A percentile compares a stretch with the other conserved stretches of the same genome.
Conservation (phyloP, 2,888 invertebrate genomes). For the Drosophila nr. perissopoda region DNA sequence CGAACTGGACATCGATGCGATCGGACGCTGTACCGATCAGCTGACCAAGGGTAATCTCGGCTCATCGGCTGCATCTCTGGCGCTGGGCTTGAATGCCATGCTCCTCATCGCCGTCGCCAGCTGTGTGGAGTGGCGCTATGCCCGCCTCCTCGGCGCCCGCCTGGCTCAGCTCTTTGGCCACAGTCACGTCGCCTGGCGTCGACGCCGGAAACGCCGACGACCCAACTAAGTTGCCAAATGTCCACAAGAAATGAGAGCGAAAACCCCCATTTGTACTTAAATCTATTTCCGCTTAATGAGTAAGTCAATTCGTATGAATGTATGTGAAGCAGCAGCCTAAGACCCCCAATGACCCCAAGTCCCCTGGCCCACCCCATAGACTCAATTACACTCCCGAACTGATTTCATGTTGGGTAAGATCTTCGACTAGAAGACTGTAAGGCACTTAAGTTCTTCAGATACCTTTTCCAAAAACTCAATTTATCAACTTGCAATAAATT, state of each 20-base stretch:
- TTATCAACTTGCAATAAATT: background rate
- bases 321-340: slow-evolving; percentile 3
- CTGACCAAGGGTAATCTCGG: slow-evolving; percentile 89
- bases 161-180: slow-evolving; percentile 57
- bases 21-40: slow-evolving; percentile 89
- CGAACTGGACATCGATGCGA: slow-evolving; percentile 88
- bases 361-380: background rate
- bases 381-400: background rate
- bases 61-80: slow-evolving; percentile 84
- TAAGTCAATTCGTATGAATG: slow-evolving; percentile 45
- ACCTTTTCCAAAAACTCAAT: background rate
- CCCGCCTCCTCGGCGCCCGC: slow-evolving; percentile 45
- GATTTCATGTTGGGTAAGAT: background rate
- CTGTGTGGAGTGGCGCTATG: slow-evolving; percentile 68
- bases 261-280: slow-evolving; percentile 37
- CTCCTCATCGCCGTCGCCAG: slow-evolving; percentile 79
- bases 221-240: slow-evolving; percentile 34
- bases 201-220: slow-evolving; percentile 67
- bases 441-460: background rate
- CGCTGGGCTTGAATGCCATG: slow-evolving; percentile 79
- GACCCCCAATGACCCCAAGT: background rate
- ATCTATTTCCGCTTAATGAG: slow-evolving; percentile 47
- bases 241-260: slow-evolving; percentile 1
- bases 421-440: slow-evolving; percentile 1
- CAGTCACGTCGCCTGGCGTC: slow-evolving; percentile 59